Evolutionary conservation across 2,888 invertebrate genomes (phyloP).

Genomic region (Erynnis tages): DNA sequence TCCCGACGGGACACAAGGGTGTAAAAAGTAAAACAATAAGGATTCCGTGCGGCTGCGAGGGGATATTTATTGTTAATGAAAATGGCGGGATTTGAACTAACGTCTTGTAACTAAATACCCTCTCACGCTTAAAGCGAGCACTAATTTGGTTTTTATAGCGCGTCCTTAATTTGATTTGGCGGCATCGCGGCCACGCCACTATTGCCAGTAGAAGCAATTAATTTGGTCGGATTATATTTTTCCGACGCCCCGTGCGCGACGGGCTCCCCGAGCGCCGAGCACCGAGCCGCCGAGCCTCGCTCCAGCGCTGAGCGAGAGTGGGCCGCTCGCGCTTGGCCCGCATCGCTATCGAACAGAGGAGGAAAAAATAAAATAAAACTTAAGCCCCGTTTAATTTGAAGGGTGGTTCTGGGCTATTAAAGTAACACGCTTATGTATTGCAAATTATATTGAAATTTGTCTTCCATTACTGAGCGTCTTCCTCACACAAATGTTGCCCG

Average conservation of each 20-base stretch:
- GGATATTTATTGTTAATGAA: constrained; percentile 83
- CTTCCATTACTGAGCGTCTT: constrained; percentile 81
- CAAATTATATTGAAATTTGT: constrained; percentile 83
- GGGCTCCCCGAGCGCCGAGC: constrained; percentile 47
- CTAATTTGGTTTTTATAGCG: constrained; percentile 83
- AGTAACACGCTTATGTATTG: constrained; percentile 83
- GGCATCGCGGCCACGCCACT: constrained; percentile 77
- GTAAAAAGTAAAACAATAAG: constrained; percentile 82
- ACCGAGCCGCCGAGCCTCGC: no score
- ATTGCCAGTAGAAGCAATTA: constrained; percentile 80
- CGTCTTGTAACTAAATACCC: constrained; percentile 82
- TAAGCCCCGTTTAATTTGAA: constrained; percentile 83
- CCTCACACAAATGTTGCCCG: constrained; percentile 82
- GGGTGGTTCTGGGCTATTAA: constrained; percentile 83
- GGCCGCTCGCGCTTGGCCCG: constrained; percentile 58
- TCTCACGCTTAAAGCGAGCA: constrained; percentile 81
- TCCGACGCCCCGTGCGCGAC: constrained; percentile 53
- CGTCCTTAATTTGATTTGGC: constrained; percentile 82
- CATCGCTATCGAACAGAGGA: constrained; percentile 65
- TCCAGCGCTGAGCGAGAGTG: no score
- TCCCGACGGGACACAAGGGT: constrained; percentile 78
- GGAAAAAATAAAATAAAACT: constrained; percentile 81
- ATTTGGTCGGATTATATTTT: constrained; percentile 82
- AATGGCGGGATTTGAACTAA: constrained; percentile 81
- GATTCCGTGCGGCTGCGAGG: constrained; percentile 75